Percentiles rank a stretch among this genome's conserved stretches.
These are phyloP conservation scores for Eptesicus fuscus DNA, from an alignment of 2,113 vertebrate genomes.

Conservation along the genomic window DNA sequence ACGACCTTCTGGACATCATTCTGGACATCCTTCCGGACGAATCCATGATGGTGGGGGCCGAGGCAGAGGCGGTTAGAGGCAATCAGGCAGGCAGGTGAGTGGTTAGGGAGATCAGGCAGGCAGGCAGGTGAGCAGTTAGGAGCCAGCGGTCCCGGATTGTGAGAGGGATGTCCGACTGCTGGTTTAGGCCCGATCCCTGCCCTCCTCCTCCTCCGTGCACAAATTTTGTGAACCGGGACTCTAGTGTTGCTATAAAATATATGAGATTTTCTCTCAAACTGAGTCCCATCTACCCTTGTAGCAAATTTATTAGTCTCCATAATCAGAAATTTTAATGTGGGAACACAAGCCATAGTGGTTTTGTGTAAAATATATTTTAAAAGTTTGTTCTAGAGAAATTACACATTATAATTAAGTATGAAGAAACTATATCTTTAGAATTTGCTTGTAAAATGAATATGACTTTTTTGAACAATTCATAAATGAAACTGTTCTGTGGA, in stretches of 20 bases:
- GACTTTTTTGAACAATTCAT: conserved; percentile 1
- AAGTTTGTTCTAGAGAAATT: conserved; percentile 39
- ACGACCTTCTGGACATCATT: no score
- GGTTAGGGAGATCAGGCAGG: no score
- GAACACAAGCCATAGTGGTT: neutral
- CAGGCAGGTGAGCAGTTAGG: no score
- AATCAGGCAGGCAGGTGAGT: no score
- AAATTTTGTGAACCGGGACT: no score
- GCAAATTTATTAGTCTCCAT: conserved; percentile 3
- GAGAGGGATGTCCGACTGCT: no score
- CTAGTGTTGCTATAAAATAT: neutral
- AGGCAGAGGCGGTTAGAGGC: no score
- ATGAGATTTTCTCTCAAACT: neutral
- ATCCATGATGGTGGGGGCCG: no score
- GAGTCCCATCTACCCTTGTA: neutral
- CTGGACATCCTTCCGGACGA: no score
- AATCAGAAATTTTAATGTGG: conserved; percentile 14
- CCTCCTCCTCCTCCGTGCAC: no score
- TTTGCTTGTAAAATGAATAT: conserved; percentile 29
- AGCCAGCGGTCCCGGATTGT: no score
- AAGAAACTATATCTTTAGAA: conserved; percentile 29
- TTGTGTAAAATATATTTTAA: conserved; percentile 1
- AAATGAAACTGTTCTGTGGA: conserved; percentile 41
- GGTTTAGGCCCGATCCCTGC: no score
- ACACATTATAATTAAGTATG: neutral